These are phyloP conservation scores for Chorisops tibialis DNA, from an alignment of 2,888 invertebrate genomes.

Conservation along the genomic window DNA sequence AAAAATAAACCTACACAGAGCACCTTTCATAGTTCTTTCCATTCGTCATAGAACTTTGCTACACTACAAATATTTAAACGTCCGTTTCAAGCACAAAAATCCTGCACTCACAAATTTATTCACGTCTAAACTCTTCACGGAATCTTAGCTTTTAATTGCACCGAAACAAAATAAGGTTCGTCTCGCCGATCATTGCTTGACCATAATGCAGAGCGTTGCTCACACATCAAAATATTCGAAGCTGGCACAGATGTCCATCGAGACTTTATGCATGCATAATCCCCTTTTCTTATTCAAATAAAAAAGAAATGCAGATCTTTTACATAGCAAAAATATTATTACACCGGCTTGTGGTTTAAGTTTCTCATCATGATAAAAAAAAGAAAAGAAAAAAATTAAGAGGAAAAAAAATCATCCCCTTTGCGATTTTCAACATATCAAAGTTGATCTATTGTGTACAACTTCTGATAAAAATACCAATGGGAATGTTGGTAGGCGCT, in stretches of 20 bases:
- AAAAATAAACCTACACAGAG: slow-evolving; percentile 5
- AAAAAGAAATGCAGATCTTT: too few relatives aligned
- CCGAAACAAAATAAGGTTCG: too few relatives aligned
- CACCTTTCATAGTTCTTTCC: slow-evolving; percentile 9
- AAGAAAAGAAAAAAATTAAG: neutral
- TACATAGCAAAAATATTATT: slow-evolving; percentile 25
- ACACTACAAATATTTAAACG: neutral
- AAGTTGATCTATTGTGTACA: slow-evolving; percentile 11
- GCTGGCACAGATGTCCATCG: slow-evolving; percentile 16
- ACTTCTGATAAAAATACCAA: too few relatives aligned
- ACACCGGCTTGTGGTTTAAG: slow-evolving; percentile 32
- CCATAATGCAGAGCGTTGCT: too few relatives aligned
- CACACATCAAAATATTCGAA: slow-evolving; percentile 19
- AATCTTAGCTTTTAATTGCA: too few relatives aligned
- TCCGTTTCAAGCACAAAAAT: too few relatives aligned
- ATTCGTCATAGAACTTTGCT: slow-evolving; percentile 9
- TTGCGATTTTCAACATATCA: slow-evolving; percentile 14
- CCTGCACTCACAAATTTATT: too few relatives aligned
- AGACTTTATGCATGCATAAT: slow-evolving; percentile 5
- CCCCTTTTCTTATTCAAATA: slow-evolving; percentile 23
- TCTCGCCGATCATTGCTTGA: too few relatives aligned
- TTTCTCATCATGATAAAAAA: slow-evolving; percentile 27
- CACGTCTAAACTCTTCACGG: too few relatives aligned
- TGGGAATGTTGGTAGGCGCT: too few relatives aligned
- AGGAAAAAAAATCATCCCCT: slow-evolving; percentile 5